These are phyloP conservation scores for Phocoena sinus DNA, from an alignment of 2,113 vertebrate species.

Conservation along the genomic window DNA sequence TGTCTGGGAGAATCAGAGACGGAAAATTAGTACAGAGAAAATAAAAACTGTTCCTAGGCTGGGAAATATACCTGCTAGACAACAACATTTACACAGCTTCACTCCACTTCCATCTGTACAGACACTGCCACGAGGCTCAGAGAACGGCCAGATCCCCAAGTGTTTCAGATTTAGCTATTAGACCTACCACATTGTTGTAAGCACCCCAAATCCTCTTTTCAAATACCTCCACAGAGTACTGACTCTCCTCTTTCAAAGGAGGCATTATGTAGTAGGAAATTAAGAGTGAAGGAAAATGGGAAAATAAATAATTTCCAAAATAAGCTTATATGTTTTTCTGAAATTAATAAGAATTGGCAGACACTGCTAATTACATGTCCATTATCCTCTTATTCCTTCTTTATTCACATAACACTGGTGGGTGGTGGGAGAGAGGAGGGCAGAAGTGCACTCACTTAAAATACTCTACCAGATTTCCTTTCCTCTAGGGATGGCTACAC, in stretches of 20 bases:
- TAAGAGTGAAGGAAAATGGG: background rate
- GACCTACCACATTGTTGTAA: background rate
- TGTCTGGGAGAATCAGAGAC: background rate
- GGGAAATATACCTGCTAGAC: background rate
- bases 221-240: background rate
- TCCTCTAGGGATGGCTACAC: background rate
- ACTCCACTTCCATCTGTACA: background rate
- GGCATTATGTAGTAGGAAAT: background rate
- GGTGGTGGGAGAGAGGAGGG: background rate
- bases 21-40: slow-evolving; percentile 21
- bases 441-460: background rate
- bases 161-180: background rate
- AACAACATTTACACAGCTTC: background rate
- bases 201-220: background rate
- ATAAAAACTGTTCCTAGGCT: background rate
- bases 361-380: background rate
- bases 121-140: background rate
- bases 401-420: background rate
- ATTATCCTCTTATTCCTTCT: background rate
- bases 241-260: slow-evolving; percentile 9
- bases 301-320: background rate
- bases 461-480: background rate
- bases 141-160: background rate
- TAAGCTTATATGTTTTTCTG: background rate
- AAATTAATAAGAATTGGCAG: background rate